A percentile compares a stretch with the other conserved stretches of the same genome.
phyloP scores from a whole-genome alignment of 37 sponge, comb jelly and placozoan species.

The Dysidea cf. avara region DNA sequence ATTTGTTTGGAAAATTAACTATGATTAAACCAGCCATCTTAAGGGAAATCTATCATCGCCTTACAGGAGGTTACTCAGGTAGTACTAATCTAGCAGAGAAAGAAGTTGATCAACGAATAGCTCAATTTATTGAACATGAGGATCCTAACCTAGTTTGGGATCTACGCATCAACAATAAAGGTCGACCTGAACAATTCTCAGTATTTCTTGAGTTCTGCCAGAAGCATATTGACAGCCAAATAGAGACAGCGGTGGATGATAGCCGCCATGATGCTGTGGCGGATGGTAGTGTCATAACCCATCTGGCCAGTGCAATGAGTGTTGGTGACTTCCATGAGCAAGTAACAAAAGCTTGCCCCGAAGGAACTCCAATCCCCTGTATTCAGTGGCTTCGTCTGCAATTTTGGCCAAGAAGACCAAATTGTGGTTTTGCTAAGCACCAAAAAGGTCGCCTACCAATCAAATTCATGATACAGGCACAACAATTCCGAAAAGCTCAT shows the following conservation, averaged over 20 bases:
- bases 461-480: conserved; percentile 20
- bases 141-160: conserved; percentile 34
- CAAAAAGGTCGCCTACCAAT: not conserved
- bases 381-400: conserved; percentile 29
- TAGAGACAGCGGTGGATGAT: conserved; percentile 29
- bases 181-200: conserved; percentile 1
- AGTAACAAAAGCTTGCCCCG: conserved; percentile 1
- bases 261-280: conserved; percentile 31
- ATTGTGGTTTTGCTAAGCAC: not conserved
- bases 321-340: conserved; percentile 22
- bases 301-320: conserved; percentile 12
- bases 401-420: conserved; percentile 25
- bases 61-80: conserved; percentile 13
- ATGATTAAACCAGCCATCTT: conserved; percentile 24
- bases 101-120: conserved; percentile 16
- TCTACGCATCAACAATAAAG: conserved; percentile 20
- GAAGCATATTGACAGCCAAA: not conserved
- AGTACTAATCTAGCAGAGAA: conserved; percentile 1
- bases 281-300: conserved; percentile 6
- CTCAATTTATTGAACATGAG: conserved; percentile 11
- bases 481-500: conserved; percentile 32
- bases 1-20: conserved; percentile 14
- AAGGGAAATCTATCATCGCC: conserved; percentile 26
- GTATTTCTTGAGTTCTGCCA: conserved; percentile 13
- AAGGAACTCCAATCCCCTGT: conserved; percentile 21